Evolutionary conservation across 2,888 invertebrate species (phyloP), one percentile per base, ranked within the genome.

Genomic region (Ophonus ardosiacus): DNA sequence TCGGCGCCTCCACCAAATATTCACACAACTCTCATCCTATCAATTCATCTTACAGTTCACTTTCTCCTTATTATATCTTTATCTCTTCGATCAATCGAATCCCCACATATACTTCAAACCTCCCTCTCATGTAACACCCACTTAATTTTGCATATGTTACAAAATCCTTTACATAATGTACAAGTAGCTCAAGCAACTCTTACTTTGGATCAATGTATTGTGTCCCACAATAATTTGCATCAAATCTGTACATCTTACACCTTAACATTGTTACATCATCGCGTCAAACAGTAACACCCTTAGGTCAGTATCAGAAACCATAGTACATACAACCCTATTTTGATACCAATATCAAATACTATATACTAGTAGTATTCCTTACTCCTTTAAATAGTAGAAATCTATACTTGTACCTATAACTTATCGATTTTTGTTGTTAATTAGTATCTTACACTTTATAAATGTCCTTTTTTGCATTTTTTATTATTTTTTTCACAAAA

Each of bases 1-100:
- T 61, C 59, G 0, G 18, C 71, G 43, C 71, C 71, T 74, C 71
- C 71, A 43, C 71, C 71, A 15, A 43, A 74, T 17, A 8, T 21
- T 21, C 63, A 31, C 18, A 7, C 13, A 51, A 51, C 43, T 51
- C 43, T 43, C 6, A 51, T 10, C 43, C 43, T 51, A 10, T 13
- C 1, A 13, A 51, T 51, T 6, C 10, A 51, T 51, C 7, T 51
- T 51, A 13, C 4, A 51, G 10, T 51, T 51, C 6, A 13, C 43
- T 51, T 51, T 3, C 5, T 0, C 31, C 31, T 51, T 13, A 10
- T 51, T 13, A 13, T 13, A 2, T 51, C 43, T 51, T 51, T 13
- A 51, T 51, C 1, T 13, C 43, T 51, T 51, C 13, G 3, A 51
- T 51, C 7, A 40, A 7, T 40, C 7, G 7, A 40, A 40, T 40